These are phyloP conservation scores for Gallinago stenura DNA, from an alignment of 2,797 vertebrate genomes.

Conservation along the genomic window DNA sequence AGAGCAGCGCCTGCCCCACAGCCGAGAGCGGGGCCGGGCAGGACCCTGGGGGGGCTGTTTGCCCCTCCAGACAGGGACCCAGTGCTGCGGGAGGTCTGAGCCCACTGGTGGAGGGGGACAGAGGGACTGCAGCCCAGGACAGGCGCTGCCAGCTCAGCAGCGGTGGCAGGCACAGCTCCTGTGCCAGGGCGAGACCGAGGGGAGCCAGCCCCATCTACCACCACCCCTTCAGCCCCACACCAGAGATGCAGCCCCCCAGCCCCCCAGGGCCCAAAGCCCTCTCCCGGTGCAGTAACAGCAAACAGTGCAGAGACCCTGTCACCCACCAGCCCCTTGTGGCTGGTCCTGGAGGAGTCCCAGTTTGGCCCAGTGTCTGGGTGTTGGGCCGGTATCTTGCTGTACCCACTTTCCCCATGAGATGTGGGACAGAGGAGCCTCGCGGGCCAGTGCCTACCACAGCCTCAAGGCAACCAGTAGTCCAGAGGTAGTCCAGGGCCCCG, in stretches of 20 bases:
- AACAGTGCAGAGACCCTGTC: not conserved
- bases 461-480: not conserved
- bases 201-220: not conserved
- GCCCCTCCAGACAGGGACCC: not conserved
- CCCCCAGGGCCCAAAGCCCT: not conserved
- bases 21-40: not conserved
- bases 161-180: not conserved
- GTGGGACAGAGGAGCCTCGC: not conserved
- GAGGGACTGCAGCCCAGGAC: not conserved
- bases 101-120: not conserved
- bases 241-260: not conserved
- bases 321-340: accelerated
- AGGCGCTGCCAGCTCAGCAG: not conserved
- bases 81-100: accelerated
- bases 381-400: not conserved
- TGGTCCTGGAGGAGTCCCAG: not conserved
- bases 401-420: accelerated
- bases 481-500: not conserved
- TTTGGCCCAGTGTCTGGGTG: not conserved
- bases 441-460: not conserved
- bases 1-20: not conserved
- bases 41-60: not conserved
- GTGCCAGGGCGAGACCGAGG: not conserved
- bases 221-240: accelerated
- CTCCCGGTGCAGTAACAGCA: not conserved